Percentiles rank a stretch among this genome's conserved stretches.
Evolutionary conservation across 1,140 invertebrate species (phyloP).

Genomic region (Brachionus plicatilis): DNA sequence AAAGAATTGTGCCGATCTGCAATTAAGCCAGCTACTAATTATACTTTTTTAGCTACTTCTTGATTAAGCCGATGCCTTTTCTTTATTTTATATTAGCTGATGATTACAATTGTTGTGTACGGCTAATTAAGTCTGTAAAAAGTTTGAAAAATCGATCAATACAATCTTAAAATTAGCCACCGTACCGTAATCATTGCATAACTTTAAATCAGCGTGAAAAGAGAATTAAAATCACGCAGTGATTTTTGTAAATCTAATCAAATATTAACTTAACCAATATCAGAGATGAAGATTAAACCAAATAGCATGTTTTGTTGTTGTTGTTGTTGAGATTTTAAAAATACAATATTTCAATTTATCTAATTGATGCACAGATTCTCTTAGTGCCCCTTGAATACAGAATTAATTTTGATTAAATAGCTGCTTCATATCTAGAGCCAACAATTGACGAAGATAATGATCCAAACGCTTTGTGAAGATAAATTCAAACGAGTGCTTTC

Average conservation of each 20-base stretch:
- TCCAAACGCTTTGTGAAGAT: not conserved
- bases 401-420: not conserved
- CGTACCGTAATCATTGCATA: not conserved
- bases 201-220: not conserved
- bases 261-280: not conserved
- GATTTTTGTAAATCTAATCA: not conserved
- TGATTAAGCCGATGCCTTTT: not conserved
- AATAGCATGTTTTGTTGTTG: not conserved
- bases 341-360: not conserved
- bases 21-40: not conserved
- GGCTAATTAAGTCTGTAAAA: not conserved
- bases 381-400: not conserved
- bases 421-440: not conserved
- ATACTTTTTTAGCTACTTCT: not conserved
- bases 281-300: not conserved
- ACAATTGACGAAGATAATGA: not conserved
- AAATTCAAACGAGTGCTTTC: not conserved
- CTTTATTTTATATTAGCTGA: not conserved
- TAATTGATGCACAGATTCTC: not conserved
- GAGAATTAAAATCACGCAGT: not conserved
- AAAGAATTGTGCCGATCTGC: not conserved
- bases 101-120: not conserved
- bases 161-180: not conserved
- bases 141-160: not conserved
- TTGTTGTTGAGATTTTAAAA: not conserved